Base-by-base conservation (phyloP, 2,797 vertebrate genomes). In the Poecile montanus region DNA sequence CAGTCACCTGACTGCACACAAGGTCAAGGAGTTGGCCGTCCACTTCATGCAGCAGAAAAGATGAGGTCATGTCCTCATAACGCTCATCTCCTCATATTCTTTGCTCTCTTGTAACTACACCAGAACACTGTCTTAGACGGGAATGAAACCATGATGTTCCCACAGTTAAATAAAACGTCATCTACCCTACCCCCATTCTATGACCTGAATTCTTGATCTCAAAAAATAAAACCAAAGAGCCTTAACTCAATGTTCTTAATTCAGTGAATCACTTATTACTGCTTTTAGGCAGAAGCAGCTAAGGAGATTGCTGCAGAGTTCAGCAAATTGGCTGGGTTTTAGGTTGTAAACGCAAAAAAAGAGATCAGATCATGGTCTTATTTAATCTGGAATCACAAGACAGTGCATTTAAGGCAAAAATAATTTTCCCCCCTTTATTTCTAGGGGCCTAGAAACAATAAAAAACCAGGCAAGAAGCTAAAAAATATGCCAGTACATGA, bases 181-280 rank as follows among this genome's bases (percentile, higher is more conserved):
- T 60, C 51, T 81, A 12, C 67, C 45, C 60, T n/a, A 44, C 44
- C 60, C 79, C 70, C 66, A 34, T 79, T 53, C 82, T 79, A 53
- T 94, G 95, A 92, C 88, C 94, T 89, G 63, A 93, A 91, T 95
- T 81, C 78, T 89, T 82, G 51, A 67, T 91, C 75, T 89, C 73
- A 84, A 88, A 75, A 94, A 83, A 63, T 36, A 88, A 91, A 95
- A 91, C 63, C 60, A 71, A 84, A 94, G 70, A 84, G 73, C 63
- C 40, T 91, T 85, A 93, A 80, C 88, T 91, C 75, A 76, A 7
- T 66, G 79, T 58, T 91, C 53, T 85, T 90, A 85, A 79, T 74
- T 91, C 91, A 91, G 4, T 76, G 74, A 96, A 86, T 85, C 73
- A 30, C 51, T 88, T 77, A 82, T 89, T 91, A 72, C 62, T 84